Conservation (phyloP, 2,888 invertebrate species). For the Monopis laevigella region DNA sequence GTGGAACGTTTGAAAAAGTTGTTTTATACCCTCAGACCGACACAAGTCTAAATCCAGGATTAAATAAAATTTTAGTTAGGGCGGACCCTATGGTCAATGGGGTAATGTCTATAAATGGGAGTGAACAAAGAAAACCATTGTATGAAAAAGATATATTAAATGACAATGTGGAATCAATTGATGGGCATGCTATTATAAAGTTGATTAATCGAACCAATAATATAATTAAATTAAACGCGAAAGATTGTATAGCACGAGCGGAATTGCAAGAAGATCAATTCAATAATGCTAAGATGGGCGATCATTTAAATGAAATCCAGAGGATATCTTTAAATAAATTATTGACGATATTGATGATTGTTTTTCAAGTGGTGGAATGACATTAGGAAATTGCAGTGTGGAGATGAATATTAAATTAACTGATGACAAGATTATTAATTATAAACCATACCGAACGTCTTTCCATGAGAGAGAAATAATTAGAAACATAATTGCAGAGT, state of each 20-base stretch:
- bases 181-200: slow-evolving; percentile 14
- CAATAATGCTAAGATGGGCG: not conserved
- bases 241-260: slow-evolving; percentile 14
- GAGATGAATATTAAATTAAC: slow-evolving; percentile 17
- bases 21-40: slow-evolving; percentile 10
- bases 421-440: slow-evolving; percentile 13
- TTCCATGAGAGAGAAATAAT: slow-evolving; percentile 15
- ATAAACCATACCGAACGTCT: slow-evolving; percentile 16
- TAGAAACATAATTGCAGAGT: slow-evolving; percentile 8
- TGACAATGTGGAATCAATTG: slow-evolving; percentile 6
- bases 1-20: slow-evolving; percentile 13
- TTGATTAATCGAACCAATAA: slow-evolving; percentile 14
- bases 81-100: slow-evolving; percentile 14
- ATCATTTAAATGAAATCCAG: too few relatives aligned
- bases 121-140: slow-evolving; percentile 15
- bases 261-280: not conserved
- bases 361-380: slow-evolving; percentile 15
- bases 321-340: too few relatives aligned
- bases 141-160: slow-evolving; percentile 14
- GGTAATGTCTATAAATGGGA: slow-evolving; percentile 2
- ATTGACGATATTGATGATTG: slow-evolving; percentile 13
- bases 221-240: slow-evolving; percentile 1
- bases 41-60: slow-evolving; percentile 11
- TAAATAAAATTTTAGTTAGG: slow-evolving; percentile 15
- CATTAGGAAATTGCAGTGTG: too few relatives aligned